These are phyloP conservation scores for human (Homo sapiens) DNA, from an alignment of 2,113 vertebrate genomes.

Conservation along the genomic window GRCh38 chr13:18807001-18807500, in stretches of 20 bases:
- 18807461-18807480: neutral
- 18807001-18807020: slow-evolving; percentile 85
- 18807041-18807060: slow-evolving; percentile 87
- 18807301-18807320: slow-evolving; percentile 88
- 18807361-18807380: neutral
- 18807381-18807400: neutral
- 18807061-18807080: slow-evolving; percentile 71
- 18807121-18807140: no score
- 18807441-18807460: neutral
- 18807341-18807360: neutral
- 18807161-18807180: neutral
- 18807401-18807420: neutral
- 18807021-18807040: slow-evolving; percentile 89
- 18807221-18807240: neutral
- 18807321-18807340: neutral
- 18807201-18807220: neutral
- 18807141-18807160: no score
- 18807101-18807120: no score
- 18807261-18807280: slow-evolving; percentile 86
- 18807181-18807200: slow-evolving; percentile 59
- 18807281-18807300: slow-evolving; percentile 93
- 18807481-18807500: slow-evolving; percentile 88
- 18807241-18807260: neutral
- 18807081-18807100: no score
- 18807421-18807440: fast-evolving